These are phyloP conservation scores for Anthopleura sola DNA, from an alignment of 64 coral and sea anemone genomes.

Conservation along the genomic window DNA sequence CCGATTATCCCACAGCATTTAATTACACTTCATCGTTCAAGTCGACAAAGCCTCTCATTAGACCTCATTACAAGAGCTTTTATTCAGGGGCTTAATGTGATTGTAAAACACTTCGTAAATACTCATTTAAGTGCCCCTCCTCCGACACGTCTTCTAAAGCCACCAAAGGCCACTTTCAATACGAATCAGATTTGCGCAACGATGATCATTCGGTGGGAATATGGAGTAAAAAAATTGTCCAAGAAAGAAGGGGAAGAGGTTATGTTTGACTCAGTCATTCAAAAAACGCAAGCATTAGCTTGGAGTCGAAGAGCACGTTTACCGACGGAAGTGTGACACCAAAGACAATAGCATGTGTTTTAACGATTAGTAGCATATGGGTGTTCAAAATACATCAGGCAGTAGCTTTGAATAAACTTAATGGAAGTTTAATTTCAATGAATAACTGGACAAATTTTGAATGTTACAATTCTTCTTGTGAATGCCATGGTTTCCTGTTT, in stretches of 20 bases:
- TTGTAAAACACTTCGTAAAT: constrained; percentile 97
- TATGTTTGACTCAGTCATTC: constrained; percentile 2
- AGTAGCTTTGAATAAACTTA: constrained; percentile 65
- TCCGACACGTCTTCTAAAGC: constrained; percentile 51
- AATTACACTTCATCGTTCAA: constrained; percentile 95
- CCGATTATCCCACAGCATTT: constrained; percentile 54
- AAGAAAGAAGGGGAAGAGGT: constrained; percentile 37
- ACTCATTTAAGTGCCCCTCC: constrained; percentile 93
- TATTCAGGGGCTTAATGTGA: constrained; percentile 99
- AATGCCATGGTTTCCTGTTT: constrained; percentile 98
- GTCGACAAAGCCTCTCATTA: constrained; percentile 95
- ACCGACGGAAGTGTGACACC: constrained; percentile 82
- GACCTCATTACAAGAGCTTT: constrained; percentile 88
- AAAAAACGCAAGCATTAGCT: constrained; percentile 24
- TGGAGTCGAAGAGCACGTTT: constrained; percentile 31
- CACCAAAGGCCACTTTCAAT: constrained; percentile 32
- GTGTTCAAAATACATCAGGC: constrained; percentile 46
- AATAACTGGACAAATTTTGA: constrained; percentile 56
- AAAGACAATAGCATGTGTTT: constrained; percentile 72
- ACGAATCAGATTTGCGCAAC: constrained; percentile 27
- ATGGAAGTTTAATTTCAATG: constrained; percentile 89
- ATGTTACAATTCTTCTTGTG: constrained; percentile 82
- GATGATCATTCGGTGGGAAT: neutral
- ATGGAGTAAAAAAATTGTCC: constrained; percentile 23
- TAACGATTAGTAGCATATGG: constrained; percentile 55